A percentile compares a stretch with the other conserved stretches of the same genome.
Conservation (phyloP, 2,113 vertebrate genomes). For the Barnardius zonarius region DNA sequence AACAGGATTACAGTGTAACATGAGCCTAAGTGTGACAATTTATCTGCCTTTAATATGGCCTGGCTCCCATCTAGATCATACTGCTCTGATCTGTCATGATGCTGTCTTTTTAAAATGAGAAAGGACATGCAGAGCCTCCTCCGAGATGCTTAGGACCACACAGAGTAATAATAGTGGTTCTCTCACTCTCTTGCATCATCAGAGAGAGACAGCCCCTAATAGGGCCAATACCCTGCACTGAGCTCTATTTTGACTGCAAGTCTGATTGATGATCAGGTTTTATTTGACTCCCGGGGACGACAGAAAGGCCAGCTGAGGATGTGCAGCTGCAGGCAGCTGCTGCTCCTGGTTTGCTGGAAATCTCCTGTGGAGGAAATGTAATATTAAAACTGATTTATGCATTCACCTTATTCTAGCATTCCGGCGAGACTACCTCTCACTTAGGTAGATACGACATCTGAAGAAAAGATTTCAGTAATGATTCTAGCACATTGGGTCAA, state of each 20-base stretch:
- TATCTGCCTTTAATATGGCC: constrained; percentile 23
- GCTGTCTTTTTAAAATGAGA: constrained; percentile 8
- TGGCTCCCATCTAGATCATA: constrained; percentile 23
- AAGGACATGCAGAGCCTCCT: neutral
- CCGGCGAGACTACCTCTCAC: neutral
- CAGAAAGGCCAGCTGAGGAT: neutral
- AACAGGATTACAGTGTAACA: constrained; percentile 61
- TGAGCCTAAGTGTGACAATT: constrained; percentile 37
- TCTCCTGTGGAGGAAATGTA: neutral
- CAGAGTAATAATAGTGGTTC: neutral
- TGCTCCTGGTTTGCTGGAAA: neutral
- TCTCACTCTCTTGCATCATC: neutral
- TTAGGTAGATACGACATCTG: neutral
- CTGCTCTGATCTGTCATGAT: constrained; percentile 24
- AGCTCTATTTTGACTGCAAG: accelerated
- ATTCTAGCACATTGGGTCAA: neutral
- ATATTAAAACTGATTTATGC: neutral
- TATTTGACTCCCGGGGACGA: neutral
- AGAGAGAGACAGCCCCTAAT: neutral
- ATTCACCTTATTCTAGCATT: neutral
- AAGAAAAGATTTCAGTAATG: neutral
- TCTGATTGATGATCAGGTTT: neutral
- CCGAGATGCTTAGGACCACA: neutral
- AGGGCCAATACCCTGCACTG: neutral
- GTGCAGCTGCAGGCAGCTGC: neutral